These are phyloP conservation scores for Macrosoma leucophasiata DNA, from an alignment of 2,888 invertebrate genomes.

Conservation along the genomic window DNA sequence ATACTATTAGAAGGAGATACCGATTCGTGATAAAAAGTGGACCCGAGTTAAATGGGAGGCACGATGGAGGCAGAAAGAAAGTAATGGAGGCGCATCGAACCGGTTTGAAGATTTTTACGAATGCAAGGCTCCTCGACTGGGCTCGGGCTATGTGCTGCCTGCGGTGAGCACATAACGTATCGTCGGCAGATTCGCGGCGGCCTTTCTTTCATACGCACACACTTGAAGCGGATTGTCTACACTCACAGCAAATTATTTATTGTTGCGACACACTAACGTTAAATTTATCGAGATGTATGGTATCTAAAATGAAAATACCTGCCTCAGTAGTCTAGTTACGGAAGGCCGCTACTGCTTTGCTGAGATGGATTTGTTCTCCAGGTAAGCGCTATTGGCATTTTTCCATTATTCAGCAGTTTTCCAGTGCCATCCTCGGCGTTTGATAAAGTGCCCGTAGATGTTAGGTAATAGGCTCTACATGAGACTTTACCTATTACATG, in stretches of 20 bases:
- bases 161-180: constrained; percentile 64
- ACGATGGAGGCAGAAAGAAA: constrained; percentile 73
- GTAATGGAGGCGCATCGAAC: constrained; percentile 74
- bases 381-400: no score
- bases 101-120: constrained; percentile 75
- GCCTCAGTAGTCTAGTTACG: no score
- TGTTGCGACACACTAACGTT: constrained; percentile 50
- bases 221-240: constrained; percentile 30
- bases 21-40: constrained; percentile 75
- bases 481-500: no score
- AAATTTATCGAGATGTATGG: no score
- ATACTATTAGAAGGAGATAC: constrained; percentile 75
- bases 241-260: constrained; percentile 48
- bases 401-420: no score
- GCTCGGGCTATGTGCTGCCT: constrained; percentile 59
- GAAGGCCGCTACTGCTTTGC: no score
- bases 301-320: no score
- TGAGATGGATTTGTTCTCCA: no score
- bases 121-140: constrained; percentile 68
- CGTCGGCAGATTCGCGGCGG: constrained; percentile 67
- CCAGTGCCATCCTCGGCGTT: no score
- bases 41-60: constrained; percentile 74
- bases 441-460: no score
- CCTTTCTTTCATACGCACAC: constrained; percentile 56
- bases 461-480: no score